Evolutionary conservation across 1,140 invertebrate genomes (phyloP).

Genomic region (Drosophila sp.): DNA sequence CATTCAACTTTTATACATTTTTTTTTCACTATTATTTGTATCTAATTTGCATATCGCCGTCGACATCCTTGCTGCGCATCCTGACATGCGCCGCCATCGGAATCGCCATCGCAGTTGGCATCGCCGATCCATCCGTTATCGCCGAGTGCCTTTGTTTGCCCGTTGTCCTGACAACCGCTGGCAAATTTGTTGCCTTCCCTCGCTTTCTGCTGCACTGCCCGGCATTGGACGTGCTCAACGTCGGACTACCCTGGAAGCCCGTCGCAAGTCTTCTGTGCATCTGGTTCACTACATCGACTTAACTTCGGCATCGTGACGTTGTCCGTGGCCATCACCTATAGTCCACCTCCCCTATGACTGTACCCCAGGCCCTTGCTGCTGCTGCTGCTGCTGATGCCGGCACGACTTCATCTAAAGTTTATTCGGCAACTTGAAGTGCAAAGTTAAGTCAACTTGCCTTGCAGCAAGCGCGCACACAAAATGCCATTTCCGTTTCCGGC

Average conservation of each 20-base stretch:
- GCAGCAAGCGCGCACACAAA: slow-evolving; percentile 65
- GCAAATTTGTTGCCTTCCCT: slow-evolving; percentile 60
- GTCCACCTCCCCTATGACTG: slow-evolving; percentile 4
- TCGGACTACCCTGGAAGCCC: slow-evolving; percentile 11
- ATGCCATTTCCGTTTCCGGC: slow-evolving; percentile 82
- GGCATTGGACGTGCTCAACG: slow-evolving; percentile 1
- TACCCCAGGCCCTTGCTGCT: not conserved
- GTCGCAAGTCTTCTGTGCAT: slow-evolving; percentile 49
- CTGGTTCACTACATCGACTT: slow-evolving; percentile 64
- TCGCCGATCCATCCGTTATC: slow-evolving; percentile 46
- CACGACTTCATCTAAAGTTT: slow-evolving; percentile 72
- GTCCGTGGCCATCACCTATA: not conserved
- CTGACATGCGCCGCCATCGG: slow-evolving; percentile 63
- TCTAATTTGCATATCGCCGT: slow-evolving; percentile 80
- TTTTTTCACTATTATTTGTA: slow-evolving; percentile 74
- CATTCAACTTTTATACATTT: not conserved
- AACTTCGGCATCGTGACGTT: slow-evolving; percentile 30
- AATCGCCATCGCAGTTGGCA: not conserved
- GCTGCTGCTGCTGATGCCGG: slow-evolving; percentile 19
- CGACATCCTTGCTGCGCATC: slow-evolving; percentile 63
- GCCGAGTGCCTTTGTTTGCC: slow-evolving; percentile 40
- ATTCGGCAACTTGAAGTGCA: slow-evolving; percentile 79
- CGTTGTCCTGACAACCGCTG: slow-evolving; percentile 63
- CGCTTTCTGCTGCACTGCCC: slow-evolving; percentile 14
- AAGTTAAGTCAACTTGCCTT: slow-evolving; percentile 78